Base-by-base conservation (phyloP, 2,888 invertebrate species). In the Steinernema carpocapsae region DNA sequence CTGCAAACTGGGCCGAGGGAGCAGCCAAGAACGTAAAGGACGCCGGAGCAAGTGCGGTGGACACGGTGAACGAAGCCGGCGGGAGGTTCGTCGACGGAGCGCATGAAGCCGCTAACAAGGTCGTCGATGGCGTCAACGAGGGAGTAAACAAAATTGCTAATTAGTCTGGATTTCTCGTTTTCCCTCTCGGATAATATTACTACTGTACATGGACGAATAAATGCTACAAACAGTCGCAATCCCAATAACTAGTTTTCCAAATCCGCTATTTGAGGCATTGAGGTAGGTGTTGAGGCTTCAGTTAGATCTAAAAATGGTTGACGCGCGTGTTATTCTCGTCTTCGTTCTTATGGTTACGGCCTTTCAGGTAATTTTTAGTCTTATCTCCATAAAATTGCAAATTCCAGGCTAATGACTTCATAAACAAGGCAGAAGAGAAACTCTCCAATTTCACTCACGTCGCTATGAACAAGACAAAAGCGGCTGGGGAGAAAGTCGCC, bases 131-230 rank as follows among this genome's bases (percentile, higher is more conserved):
- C 32, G 64, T 64, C 12, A 64, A 64, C 64, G 32, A 64, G 17
- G 64, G 64, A 4, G 56, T 64, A 10, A n/a, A 64, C 64, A 64
- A 64, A 37, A 64, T 64, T n/a, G 64, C 32, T 17, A 52, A 52
- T 52, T 52, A 24, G 32, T 4, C 4, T 48, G 48, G 32, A 64
- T 32, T 64, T 14, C 26, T 29, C 64, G 14, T 7, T 29, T 64
- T 17, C 7, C n/a, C 1, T 14, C 12, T 37, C 37, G 37, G n/a
- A n/a, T n/a, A 37, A 37, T 32, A 64, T 64, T 32, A 26, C 32
- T 56, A 19, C 14, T 52, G 37, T 24, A 22, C 24, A 52, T 22
- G 22, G 22, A 52, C 19, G 19, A 52, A 52, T 22, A 22, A 52
- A 52, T 4, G 1, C 52, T 19, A 29, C 64, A 29, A 64, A 64